Evolutionary conservation across 2,797 vertebrate genomes (phyloP), one percentile per base, ranked within the genome.

Genomic region (Hybognathus amarus): DNA sequence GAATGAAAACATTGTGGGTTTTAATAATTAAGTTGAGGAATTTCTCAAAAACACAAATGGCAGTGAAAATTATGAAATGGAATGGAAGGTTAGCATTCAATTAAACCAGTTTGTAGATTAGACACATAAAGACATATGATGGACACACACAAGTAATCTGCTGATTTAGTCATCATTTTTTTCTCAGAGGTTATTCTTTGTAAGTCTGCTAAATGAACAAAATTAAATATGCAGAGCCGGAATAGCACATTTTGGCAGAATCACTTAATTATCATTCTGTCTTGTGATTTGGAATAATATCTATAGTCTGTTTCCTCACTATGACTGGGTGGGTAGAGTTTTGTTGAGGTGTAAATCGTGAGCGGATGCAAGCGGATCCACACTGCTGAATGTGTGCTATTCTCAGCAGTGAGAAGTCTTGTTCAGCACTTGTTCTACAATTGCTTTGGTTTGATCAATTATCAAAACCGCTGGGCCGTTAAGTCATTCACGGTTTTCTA

Each of bases 51-150:
- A 80, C 73, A 77, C 70, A 80, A 63, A 63, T 76, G 64, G 15
- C 64, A 69, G 52, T 33, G 77, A 67, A 75, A 59, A 36, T 45
- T 0, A 80, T 68, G 11, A 71, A 75, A 79, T 45, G 24, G 24
- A 47, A 79, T 45, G 38, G n/a, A 66, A 70, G 50, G 83, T 56
- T 20, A 59, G 38, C 24, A 27, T 80, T 80, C 69, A 86, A 83
- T 83, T 83, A 80, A 67, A 75, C 63, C 27, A 50, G 69, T 22
- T 64, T 71, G 67, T 59, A 80, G 38, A 71, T 80, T 22, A 59
- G 50, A 64, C 27, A 7, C 52, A 79, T 15, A 6, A 56, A 38
- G 30, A n/a, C 50, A 15, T n/a, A 10, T 61, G 36, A 61, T 61
- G 54, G 13, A 59, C 42, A 71, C 79, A 66, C 77, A 38, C 54